A percentile compares a stretch with the other conserved stretches of the same genome.
Evolutionary conservation across 2,113 vertebrate species (phyloP).

Genomic region (Pomatorhinus ruficollis): DNA sequence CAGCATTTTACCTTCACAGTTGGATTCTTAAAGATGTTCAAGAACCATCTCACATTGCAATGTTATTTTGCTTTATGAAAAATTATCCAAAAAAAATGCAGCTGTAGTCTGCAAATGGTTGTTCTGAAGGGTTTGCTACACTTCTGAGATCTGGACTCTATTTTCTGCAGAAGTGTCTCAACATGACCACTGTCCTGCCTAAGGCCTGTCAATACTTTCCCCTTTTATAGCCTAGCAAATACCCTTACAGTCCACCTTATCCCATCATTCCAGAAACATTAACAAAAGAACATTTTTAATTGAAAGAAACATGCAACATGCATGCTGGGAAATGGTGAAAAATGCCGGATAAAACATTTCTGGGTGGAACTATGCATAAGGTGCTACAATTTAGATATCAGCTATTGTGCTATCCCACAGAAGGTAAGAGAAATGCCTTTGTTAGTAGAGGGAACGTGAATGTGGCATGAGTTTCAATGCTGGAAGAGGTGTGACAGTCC

Average conservation of each 20-base stretch:
- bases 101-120: not conserved
- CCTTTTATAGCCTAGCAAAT: not conserved
- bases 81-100: not conserved
- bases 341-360: not conserved
- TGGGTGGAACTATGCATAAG: not conserved
- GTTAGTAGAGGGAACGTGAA: not conserved
- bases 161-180: not conserved
- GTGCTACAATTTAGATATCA: not conserved
- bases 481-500: not conserved
- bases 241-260: not conserved
- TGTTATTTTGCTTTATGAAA: not conserved
- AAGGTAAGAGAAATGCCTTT: not conserved
- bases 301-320: not conserved
- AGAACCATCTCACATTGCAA: not conserved
- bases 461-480: not conserved
- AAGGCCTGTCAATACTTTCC: not conserved
- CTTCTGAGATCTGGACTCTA: not conserved
- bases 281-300: not conserved
- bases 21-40: not conserved
- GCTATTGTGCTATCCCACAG: rapidly evolving
- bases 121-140: not conserved
- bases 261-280: not conserved
- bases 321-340: not conserved
- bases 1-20: not conserved
- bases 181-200: not conserved